Conservation (phyloP, 2,113 vertebrate genomes). For the Nanger granti region DNA sequence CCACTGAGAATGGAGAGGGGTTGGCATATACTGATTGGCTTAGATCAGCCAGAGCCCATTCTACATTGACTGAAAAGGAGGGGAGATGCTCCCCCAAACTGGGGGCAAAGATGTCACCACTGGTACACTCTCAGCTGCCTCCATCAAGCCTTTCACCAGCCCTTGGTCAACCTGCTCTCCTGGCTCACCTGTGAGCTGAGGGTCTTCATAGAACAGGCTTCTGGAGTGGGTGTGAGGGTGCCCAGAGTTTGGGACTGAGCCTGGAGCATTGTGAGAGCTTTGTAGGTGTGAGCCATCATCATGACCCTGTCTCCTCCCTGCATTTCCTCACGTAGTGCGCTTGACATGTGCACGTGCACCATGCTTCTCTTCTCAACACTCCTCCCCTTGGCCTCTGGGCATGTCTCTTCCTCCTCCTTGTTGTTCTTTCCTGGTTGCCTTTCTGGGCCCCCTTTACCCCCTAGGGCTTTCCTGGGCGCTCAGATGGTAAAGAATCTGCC, state of each 20-base stretch:
- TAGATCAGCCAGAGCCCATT: not conserved
- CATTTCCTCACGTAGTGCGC: accelerated
- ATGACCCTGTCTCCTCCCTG: accelerated
- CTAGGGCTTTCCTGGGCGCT: not conserved
- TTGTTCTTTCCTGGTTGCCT: not conserved
- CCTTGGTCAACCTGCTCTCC: not conserved
- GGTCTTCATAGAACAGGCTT: not conserved
- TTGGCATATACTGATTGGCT: not conserved
- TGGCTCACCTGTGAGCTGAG: not conserved
- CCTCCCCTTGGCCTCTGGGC: not conserved
- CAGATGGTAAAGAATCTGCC: not conserved
- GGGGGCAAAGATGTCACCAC: not conserved
- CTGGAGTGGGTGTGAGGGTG: not conserved
- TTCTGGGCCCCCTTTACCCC: not conserved
- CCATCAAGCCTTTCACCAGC: not conserved
- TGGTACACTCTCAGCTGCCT: not conserved
- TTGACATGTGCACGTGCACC: accelerated
- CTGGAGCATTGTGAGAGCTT: not conserved
- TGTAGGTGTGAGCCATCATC: accelerated
- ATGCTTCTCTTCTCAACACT: not conserved
- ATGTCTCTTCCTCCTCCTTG: not conserved
- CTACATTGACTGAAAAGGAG: not conserved
- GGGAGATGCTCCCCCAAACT: not conserved
- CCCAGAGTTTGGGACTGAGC: not conserved
- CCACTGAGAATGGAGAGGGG: not conserved